A percentile compares a stretch with the other conserved stretches of the same genome.
Conservation (phyloP, 1,140 invertebrate species). For the Drosophila sulfurigaster region DNA sequence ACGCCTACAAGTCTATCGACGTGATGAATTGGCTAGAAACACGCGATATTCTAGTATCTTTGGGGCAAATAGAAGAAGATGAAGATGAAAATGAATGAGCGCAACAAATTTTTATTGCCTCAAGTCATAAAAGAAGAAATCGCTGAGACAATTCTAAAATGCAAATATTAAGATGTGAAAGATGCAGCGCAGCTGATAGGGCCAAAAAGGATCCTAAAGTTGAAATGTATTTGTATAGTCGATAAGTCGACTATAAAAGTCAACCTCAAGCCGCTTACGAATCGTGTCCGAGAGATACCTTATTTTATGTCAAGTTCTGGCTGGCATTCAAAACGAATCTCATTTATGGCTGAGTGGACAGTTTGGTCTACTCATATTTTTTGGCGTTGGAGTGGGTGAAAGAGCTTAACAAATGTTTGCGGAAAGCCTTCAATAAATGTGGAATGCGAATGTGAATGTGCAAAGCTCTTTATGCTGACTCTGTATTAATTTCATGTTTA, state of each 20-base stretch:
- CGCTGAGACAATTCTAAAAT: conserved; percentile 39
- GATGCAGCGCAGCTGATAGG: neutral
- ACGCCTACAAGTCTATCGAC: neutral
- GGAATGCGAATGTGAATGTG: neutral
- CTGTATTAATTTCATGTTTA: conserved; percentile 18
- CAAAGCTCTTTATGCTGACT: conserved; percentile 3
- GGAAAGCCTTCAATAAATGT: conserved; percentile 23
- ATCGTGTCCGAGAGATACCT: conserved; percentile 17
- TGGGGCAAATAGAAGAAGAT: neutral
- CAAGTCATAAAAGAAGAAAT: conserved; percentile 29
- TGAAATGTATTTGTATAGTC: conserved; percentile 3
- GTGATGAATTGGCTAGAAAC: conserved; percentile 15
- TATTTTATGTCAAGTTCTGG: conserved; percentile 18
- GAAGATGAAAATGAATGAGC: conserved; percentile 13
- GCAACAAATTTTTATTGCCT: conserved; percentile 24
- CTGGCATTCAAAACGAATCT: conserved; percentile 20
- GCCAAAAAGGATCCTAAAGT: neutral
- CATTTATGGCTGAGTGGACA: conserved; percentile 43
- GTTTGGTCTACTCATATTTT: neutral
- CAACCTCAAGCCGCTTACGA: conserved; percentile 31
- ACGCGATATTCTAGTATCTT: conserved; percentile 7
- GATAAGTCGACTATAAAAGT: conserved; percentile 31
- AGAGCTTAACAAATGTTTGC: neutral
- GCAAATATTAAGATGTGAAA: conserved; percentile 25
- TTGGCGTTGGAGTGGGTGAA: neutral